phyloP scores from a whole-genome alignment of 2,888 invertebrate genomes.

The Dioctria rufipes region DNA sequence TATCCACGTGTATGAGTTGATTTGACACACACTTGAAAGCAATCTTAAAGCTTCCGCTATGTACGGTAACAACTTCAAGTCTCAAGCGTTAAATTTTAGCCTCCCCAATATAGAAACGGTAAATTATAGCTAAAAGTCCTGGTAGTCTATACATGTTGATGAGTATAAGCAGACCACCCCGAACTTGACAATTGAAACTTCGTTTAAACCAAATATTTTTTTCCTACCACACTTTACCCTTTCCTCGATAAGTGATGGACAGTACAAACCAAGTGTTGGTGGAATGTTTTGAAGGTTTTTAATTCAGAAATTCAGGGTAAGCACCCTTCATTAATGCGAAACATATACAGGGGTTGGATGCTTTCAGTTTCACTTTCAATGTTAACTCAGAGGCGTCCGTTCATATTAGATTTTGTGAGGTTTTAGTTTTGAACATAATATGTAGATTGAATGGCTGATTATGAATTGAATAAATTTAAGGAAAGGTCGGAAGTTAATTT shows the following conservation, averaged over 20 bases:
- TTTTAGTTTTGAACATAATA: not conserved
- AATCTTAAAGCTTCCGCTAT: conserved; percentile 11
- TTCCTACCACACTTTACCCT: conserved; percentile 37
- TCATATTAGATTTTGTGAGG: not conserved
- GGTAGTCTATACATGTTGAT: not conserved
- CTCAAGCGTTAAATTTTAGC: conserved; percentile 51
- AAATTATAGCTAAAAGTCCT: not conserved
- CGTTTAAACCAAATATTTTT: not conserved
- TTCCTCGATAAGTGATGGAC: conserved; percentile 49
- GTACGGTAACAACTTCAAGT: not conserved
- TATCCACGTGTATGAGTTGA: conserved; percentile 34
- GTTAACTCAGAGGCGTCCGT: conserved; percentile 50
- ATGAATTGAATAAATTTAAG: no score
- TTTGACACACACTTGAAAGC: conserved; percentile 23
- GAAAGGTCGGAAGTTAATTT: no score
- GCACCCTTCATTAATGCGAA: conserved; percentile 54
- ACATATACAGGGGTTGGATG: conserved; percentile 6
- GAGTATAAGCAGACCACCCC: not conserved
- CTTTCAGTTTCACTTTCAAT: conserved; percentile 46
- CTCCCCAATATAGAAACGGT: conserved; percentile 3
- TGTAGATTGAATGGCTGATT: not conserved
- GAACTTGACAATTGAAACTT: not conserved
- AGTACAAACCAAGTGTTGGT: conserved; percentile 53
- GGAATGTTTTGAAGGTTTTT: conserved; percentile 59
- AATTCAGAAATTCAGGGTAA: conserved; percentile 55